Evolutionary conservation across 2,113 vertebrate genomes (phyloP).

Genomic region (Oxygymnocypris stewartii): DNA sequence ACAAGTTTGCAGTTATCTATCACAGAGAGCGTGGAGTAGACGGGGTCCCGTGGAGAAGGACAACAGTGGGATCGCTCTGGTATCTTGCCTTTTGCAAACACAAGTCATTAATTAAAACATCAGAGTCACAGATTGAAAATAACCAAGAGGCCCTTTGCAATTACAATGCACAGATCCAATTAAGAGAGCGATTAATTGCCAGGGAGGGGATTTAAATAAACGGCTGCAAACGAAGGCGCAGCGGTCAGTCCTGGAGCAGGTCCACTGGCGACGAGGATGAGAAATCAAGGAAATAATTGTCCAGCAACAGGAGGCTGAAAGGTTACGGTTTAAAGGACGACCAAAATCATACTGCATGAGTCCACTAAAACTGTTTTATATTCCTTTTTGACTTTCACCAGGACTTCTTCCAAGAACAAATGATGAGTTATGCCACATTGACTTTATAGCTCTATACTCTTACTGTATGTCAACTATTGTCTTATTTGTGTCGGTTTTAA

Average conservation of each 20-base stretch:
- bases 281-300: constrained; percentile 12
- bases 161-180: constrained; percentile 39
- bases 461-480: background rate
- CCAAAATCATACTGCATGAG: background rate
- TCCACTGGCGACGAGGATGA: background rate
- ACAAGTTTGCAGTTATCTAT: background rate
- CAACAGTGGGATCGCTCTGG: constrained; percentile 7
- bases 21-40: background rate
- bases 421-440: background rate
- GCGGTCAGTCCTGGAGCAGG: constrained; percentile 16
- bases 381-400: background rate
- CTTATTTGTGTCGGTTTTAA: background rate
- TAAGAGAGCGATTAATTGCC: constrained; percentile 37
- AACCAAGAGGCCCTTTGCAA: constrained; percentile 40
- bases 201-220: constrained; percentile 37
- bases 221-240: constrained; percentile 16
- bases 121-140: constrained; percentile 20
- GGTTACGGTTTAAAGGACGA: background rate
- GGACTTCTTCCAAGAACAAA: background rate
- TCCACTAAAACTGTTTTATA: background rate
- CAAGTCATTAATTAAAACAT: constrained; percentile 23
- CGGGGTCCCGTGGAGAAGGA: background rate
- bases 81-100: constrained; percentile 15
- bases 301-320: constrained; percentile 16
- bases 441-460: background rate